phyloP scores from a whole-genome alignment of 2,113 vertebrate genomes.

The Bothrops jararaca region DNA sequence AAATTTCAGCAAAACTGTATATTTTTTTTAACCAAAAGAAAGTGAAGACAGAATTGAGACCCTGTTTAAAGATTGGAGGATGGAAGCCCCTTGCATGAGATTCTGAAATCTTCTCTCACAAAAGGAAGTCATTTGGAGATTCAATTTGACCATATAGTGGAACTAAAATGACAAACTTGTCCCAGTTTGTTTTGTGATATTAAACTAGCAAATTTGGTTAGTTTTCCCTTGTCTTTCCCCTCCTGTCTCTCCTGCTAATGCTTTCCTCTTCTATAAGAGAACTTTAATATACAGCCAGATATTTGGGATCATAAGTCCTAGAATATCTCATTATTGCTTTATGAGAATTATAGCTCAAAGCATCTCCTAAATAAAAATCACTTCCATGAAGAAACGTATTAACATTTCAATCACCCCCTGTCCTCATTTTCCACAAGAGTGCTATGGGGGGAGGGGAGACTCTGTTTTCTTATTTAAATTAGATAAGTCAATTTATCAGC shows the following conservation, averaged over 20 bases:
- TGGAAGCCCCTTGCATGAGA: not conserved
- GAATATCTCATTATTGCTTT: not conserved
- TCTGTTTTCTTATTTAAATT: not conserved
- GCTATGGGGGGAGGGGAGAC: not conserved
- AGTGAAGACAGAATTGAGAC: not conserved
- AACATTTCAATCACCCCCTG: not conserved
- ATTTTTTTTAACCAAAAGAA: not conserved
- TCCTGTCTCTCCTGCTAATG: not conserved
- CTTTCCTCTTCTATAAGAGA: not conserved
- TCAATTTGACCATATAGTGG: not conserved
- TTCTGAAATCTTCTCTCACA: not conserved
- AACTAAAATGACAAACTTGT: not conserved
- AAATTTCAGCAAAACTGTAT: not conserved
- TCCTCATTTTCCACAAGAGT: not conserved
- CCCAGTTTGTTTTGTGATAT: not conserved
- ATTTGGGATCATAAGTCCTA: not conserved
- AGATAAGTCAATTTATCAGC: not conserved
- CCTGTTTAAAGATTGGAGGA: not conserved
- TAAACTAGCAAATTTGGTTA: not conserved
- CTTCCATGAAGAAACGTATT: not conserved
- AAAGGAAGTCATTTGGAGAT: not conserved
- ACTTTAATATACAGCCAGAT: not conserved
- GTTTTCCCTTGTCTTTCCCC: not conserved
- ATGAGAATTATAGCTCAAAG: not conserved
- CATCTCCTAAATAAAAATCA: not conserved